Evolutionary conservation across 2,797 vertebrate species (phyloP).

Genomic region (Harpagifer antarcticus): DNA sequence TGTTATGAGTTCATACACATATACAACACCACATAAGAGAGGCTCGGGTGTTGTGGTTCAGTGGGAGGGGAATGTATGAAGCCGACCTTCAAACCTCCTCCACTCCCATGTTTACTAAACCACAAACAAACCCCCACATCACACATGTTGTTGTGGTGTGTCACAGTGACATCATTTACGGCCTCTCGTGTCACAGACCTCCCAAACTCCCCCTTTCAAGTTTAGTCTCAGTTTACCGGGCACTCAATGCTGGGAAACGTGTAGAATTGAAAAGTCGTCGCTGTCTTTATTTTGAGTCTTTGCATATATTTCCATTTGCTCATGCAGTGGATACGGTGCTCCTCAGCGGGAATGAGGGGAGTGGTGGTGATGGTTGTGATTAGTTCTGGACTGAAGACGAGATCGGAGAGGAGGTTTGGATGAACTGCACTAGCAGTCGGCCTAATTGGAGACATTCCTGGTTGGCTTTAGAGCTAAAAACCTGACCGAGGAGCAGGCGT

Average conservation of each 20-base stretch:
- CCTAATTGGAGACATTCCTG: constrained; percentile 70
- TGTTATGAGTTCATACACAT: constrained; percentile 71
- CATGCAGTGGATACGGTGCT: constrained; percentile 53
- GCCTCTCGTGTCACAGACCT: constrained; percentile 55
- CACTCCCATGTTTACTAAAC: constrained; percentile 61
- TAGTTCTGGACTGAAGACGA: constrained; percentile 71
- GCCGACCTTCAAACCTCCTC: constrained; percentile 57
- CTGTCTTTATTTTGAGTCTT: constrained; percentile 48
- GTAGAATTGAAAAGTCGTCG: constrained; percentile 33
- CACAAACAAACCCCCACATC: constrained; percentile 74
- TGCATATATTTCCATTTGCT: constrained; percentile 70
- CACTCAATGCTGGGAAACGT: constrained; percentile 40
- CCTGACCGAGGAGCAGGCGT: constrained; percentile 53
- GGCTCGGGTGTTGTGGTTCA: constrained; percentile 54
- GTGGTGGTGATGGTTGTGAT: constrained; percentile 75
- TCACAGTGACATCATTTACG: constrained; percentile 73
- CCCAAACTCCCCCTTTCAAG: constrained; percentile 38
- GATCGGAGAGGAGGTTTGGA: constrained; percentile 56
- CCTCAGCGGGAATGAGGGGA: constrained; percentile 51
- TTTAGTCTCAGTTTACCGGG: constrained; percentile 41
- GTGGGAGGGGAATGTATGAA: constrained; percentile 67
- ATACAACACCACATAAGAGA: constrained; percentile 65
- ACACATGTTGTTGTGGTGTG: constrained; percentile 53
- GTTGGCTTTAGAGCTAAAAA: constrained; percentile 53
- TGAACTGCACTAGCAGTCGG: constrained; percentile 54